phyloP scores from a whole-genome alignment of 2,888 invertebrate genomes.

The Meteorus colon region DNA sequence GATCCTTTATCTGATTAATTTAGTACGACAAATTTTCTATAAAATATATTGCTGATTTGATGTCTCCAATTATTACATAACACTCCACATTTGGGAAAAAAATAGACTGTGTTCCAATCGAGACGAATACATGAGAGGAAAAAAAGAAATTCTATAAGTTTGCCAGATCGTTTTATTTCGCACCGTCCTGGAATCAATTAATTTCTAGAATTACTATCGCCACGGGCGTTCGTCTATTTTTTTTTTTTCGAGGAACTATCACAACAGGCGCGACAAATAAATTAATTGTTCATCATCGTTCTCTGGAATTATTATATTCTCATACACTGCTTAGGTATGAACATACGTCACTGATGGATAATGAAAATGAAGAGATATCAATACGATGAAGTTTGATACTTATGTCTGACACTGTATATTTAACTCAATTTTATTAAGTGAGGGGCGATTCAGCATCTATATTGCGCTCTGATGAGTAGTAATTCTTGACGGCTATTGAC shows the following conservation, averaged over 20 bases:
- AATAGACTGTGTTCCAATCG: neutral
- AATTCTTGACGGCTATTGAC: no score
- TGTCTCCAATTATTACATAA: neutral
- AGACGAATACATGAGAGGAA: neutral
- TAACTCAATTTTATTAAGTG: neutral
- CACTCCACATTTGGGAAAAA: neutral
- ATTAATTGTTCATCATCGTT: neutral
- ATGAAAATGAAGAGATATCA: neutral
- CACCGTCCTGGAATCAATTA: neutral
- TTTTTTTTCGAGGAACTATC: neutral
- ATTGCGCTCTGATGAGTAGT: no score
- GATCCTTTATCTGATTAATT: no score
- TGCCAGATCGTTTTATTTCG: neutral
- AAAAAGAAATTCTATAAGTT: neutral
- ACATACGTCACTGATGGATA: neutral
- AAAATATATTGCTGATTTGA: no score
- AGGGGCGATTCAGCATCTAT: no score
- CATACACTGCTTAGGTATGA: neutral
- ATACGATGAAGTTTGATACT: neutral
- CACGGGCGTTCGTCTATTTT: neutral
- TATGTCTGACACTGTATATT: neutral
- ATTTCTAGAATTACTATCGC: slow-evolving; percentile 4
- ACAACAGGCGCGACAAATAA: neutral
- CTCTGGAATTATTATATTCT: neutral
- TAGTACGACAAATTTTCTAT: no score